Conservation (phyloP, 2,113 vertebrate genomes). For the Callithrix jacchus region DNA sequence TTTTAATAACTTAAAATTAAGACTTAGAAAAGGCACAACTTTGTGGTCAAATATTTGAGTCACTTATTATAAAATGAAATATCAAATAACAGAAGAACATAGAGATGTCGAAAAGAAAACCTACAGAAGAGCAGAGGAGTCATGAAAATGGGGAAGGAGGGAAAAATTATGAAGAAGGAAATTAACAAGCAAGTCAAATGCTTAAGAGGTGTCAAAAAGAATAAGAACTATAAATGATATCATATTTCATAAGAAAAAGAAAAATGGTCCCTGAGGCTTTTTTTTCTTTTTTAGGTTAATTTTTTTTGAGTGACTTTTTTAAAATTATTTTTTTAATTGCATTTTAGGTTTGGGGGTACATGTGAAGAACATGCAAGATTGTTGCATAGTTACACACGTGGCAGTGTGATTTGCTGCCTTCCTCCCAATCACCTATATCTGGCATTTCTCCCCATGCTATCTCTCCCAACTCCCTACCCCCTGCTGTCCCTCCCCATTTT, state of each 20-base stretch:
- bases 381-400: too few relatives aligned
- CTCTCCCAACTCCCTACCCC: too few relatives aligned
- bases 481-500: too few relatives aligned
- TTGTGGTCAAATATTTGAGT: not conserved
- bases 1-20: not conserved
- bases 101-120: not conserved
- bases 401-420: too few relatives aligned
- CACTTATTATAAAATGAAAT: not conserved
- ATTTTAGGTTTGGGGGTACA: too few relatives aligned
- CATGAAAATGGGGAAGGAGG: not conserved
- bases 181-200: not conserved
- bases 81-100: not conserved
- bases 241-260: not conserved
- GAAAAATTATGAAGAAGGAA: not conserved
- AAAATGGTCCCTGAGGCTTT: not conserved
- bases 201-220: conserved; percentile 1
- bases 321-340: too few relatives aligned
- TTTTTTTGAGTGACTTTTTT: too few relatives aligned
- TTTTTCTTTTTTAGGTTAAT: not conserved
- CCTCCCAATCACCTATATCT: too few relatives aligned
- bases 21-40: not conserved
- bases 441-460: too few relatives aligned
- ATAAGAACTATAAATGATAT: not conserved
- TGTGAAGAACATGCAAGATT: too few relatives aligned
- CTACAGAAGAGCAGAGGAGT: not conserved